phyloP scores from a whole-genome alignment of 2,113 vertebrate species.

The Hippopotamus amphibius region DNA sequence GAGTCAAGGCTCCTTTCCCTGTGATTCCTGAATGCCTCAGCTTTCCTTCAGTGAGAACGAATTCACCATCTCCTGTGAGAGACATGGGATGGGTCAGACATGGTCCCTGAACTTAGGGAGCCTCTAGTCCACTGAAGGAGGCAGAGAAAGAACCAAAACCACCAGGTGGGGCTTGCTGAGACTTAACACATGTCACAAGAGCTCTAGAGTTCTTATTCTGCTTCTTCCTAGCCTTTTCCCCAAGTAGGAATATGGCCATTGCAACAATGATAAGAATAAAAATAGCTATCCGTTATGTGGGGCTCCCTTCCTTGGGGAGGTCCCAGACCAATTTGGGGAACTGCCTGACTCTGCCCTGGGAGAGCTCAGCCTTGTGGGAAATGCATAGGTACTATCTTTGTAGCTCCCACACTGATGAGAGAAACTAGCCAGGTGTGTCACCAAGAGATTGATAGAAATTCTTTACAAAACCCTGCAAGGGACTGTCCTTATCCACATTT shows the following conservation, averaged over 20 bases:
- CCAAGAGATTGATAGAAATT: background rate
- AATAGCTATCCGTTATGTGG: background rate
- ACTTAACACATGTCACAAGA: background rate
- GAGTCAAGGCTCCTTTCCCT: background rate
- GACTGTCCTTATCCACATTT: background rate
- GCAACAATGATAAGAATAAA: background rate
- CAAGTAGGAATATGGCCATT: background rate
- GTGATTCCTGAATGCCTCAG: background rate
- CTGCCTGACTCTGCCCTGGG: background rate
- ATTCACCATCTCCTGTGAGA: background rate
- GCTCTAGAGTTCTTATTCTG: background rate
- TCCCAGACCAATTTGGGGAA: background rate
- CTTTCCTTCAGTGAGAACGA: background rate
- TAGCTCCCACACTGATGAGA: background rate
- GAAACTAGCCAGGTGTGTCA: background rate
- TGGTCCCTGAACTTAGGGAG: no score
- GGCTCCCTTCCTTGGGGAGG: background rate
- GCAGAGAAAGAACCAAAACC: background rate
- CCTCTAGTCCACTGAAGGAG: background rate
- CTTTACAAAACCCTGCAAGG: background rate
- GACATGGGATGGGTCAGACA: accelerated
- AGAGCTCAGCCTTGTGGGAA: background rate
- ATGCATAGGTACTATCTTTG: background rate
- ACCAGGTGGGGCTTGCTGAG: background rate
- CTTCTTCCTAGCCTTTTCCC: background rate